These are phyloP conservation scores for Ceriagrion tenellum DNA, from an alignment of 2,888 invertebrate species.

Conservation along the genomic window DNA sequence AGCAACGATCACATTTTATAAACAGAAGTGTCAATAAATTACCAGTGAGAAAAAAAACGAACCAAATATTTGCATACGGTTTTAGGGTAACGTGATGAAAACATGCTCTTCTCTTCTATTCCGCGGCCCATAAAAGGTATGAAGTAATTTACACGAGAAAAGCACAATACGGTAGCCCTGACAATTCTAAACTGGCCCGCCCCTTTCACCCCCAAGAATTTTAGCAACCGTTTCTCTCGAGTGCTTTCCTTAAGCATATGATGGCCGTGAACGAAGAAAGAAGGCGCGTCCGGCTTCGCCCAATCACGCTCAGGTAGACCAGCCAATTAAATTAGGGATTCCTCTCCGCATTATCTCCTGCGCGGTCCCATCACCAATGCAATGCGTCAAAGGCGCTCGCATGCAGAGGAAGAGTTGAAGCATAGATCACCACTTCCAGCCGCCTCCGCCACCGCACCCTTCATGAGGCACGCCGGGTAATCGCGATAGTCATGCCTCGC, in stretches of 20 bases:
- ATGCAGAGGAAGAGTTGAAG: background rate
- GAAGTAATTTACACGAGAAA: too few relatives aligned
- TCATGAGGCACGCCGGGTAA: constrained; percentile 25
- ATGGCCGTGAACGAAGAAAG: background rate
- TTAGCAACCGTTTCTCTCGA: background rate
- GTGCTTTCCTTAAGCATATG: background rate
- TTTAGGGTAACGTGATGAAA: too few relatives aligned
- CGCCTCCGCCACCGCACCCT: constrained; percentile 1
- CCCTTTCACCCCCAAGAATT: background rate
- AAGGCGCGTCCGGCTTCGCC: background rate
- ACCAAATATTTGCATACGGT: too few relatives aligned
- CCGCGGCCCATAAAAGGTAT: too few relatives aligned
- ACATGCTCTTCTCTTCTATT: too few relatives aligned
- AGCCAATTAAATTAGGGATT: constrained; percentile 51
- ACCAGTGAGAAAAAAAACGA: too few relatives aligned
- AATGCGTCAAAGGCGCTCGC: constrained; percentile 20
- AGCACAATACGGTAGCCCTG: too few relatives aligned
- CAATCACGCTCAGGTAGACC: background rate
- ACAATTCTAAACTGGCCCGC: background rate
- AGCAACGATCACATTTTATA: too few relatives aligned
- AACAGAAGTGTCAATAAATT: too few relatives aligned
- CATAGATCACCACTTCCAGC: constrained; percentile 7
- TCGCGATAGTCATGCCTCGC: constrained; percentile 35
- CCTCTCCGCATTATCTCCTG: constrained; percentile 43
- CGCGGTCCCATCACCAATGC: constrained; percentile 23